These are phyloP conservation scores for Pteronura brasiliensis DNA, from an alignment of 2,113 vertebrate species.

Conservation along the genomic window DNA sequence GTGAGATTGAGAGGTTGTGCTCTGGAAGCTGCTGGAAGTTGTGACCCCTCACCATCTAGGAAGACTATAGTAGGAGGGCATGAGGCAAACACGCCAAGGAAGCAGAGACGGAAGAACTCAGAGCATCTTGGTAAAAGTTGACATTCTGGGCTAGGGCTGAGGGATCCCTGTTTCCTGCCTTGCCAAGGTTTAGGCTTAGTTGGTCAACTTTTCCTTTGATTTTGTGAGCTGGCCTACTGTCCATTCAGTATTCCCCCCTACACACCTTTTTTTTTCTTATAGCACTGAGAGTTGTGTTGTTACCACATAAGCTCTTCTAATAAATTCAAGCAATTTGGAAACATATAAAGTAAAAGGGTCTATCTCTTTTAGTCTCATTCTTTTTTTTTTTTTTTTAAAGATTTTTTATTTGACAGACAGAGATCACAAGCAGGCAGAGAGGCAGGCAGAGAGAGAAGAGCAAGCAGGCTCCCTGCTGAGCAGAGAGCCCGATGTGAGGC, in stretches of 20 bases:
- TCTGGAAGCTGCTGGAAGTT: neutral
- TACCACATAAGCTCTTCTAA: neutral
- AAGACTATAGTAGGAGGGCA: neutral
- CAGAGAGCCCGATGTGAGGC: no score
- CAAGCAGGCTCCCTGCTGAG: no score
- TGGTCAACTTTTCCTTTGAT: neutral
- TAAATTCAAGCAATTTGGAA: neutral
- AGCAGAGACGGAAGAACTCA: neutral
- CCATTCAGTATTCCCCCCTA: neutral
- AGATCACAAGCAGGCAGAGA: no score
- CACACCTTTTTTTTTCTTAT: neutral
- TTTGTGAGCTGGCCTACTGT: neutral
- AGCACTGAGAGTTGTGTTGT: neutral
- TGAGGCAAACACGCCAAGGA: neutral
- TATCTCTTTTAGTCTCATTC: neutral
- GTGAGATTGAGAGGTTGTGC: neutral
- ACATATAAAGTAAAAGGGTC: neutral
- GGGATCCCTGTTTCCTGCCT: neutral
- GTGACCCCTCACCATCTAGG: neutral
- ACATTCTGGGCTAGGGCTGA: neutral
- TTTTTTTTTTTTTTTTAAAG: no score
- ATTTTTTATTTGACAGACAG: no score
- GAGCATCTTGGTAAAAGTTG: neutral
- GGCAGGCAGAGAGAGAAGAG: no score
- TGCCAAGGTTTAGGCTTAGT: neutral